Evolutionary conservation across 1,140 invertebrate species (phyloP), one percentile per base, ranked within the genome.

Genomic region (Drosophila melanica): DNA sequence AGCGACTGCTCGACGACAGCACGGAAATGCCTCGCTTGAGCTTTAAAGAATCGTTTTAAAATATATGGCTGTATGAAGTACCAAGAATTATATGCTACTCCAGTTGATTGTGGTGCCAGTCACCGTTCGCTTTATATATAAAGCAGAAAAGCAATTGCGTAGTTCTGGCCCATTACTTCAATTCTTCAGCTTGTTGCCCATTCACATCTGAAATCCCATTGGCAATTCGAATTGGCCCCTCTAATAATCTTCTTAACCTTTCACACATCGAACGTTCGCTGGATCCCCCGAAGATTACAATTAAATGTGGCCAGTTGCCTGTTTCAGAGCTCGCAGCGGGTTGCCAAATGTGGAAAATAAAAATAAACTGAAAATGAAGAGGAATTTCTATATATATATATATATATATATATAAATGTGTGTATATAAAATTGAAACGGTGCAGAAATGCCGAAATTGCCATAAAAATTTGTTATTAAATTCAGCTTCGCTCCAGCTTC

Each of bases 271-370:
- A 37, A 35, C 76, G 30, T 30, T 39, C 70, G 47, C 41, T 20
- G 55, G 80, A 86, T 64, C 81, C 77, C 81, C 81, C 58, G 81
- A 84, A 85, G 71, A 84, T 77, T 77, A 86, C 81, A 86, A 84
- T 84, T 86, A 84, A 86, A 77, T 77, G 59, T 55, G 66, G 75
- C 64, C 70, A 51, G 33, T 79, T 33, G 54, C 20, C 39, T 14
- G 54, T 57, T 57, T 41, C 37, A 58, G 48, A 67, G 41, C 41
- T 58, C 81, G 4, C 81, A 86, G 81, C 81, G 62, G 81, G 81
- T 58, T 65, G 74, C 81, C 44, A 41, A 75, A 63, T 62, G 30
- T 69, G 41, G 67, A 27, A 39, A 60, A 51, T 10, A 30, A 53
- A 33, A 18, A 75, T 23, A 23, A 23, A 23, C 20, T 23, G 20